Evolutionary conservation across 2,113 vertebrate genomes (phyloP).

Genomic region (Anarhynchus alexandrinus): DNA sequence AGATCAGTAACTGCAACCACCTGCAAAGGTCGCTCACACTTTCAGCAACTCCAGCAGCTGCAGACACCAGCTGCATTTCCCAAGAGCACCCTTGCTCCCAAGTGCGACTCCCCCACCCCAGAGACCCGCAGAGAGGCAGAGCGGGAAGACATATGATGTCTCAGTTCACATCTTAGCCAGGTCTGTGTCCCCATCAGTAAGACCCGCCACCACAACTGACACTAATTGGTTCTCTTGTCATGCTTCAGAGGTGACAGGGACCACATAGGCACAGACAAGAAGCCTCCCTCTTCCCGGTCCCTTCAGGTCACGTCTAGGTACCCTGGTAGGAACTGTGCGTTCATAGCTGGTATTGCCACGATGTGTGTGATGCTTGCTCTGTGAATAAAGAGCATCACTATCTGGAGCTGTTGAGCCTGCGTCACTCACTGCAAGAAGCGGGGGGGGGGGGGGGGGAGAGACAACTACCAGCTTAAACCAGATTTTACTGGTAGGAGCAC

Average conservation of each 20-base stretch:
- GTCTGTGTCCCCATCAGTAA: conserved; percentile 13
- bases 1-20: neutral
- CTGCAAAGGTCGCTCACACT: neutral
- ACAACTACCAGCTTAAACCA: conserved; percentile 69
- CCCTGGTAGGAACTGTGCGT: neutral
- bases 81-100: neutral
- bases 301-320: conserved; percentile 19
- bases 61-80: neutral
- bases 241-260: conserved; percentile 20
- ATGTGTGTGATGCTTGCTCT: conserved; percentile 3
- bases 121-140: neutral
- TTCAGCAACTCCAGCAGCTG: fast-evolving
- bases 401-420: conserved; percentile 68
- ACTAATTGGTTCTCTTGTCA: conserved; percentile 40
- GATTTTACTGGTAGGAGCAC: conserved; percentile 69
- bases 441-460: neutral
- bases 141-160: neutral
- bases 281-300: neutral
- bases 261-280: conserved; percentile 3
- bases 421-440: conserved; percentile 66
- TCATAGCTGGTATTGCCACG: neutral
- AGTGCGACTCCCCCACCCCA: neutral
- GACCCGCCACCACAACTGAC: conserved; percentile 13
- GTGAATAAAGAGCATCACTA: conserved; percentile 66
- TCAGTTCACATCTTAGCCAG: conserved; percentile 5